A percentile compares a stretch with the other conserved stretches of the same genome.
These are phyloP conservation scores for Heliocidaris tuberculata DNA, from an alignment of 35 echinoderm and acorn worm genomes.

Conservation along the genomic window DNA sequence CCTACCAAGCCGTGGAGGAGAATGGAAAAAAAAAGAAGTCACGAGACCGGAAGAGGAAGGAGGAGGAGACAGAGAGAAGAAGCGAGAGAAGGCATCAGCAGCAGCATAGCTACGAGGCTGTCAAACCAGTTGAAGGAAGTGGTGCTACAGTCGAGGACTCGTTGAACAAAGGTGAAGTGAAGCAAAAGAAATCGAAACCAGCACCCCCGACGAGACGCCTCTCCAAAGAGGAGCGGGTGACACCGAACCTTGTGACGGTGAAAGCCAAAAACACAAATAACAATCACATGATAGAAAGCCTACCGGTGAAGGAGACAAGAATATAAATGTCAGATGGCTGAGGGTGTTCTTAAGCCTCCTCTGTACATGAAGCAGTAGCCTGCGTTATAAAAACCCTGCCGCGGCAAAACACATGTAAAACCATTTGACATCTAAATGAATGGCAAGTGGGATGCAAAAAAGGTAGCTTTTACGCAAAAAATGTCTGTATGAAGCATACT, in stretches of 20 bases:
- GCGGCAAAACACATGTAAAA: too few relatives aligned
- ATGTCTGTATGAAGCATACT: too few relatives aligned
- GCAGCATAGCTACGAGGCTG: constrained; percentile 31
- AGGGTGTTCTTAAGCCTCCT: not conserved
- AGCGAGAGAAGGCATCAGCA: not conserved
- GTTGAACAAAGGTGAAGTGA: not conserved
- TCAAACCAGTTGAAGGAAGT: not conserved
- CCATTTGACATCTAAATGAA: too few relatives aligned
- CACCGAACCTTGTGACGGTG: not conserved
- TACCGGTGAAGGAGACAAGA: constrained; percentile 37
- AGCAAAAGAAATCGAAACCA: not conserved
- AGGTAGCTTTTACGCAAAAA: too few relatives aligned
- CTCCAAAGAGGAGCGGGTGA: constrained; percentile 7
- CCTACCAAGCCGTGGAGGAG: constrained; percentile 40
- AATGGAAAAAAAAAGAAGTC: not conserved
- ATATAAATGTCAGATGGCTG: not conserved
- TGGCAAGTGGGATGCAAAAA: too few relatives aligned
- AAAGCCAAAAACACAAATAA: constrained; percentile 35
- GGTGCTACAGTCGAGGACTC: not conserved
- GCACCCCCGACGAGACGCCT: not conserved
- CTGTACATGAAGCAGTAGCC: too few relatives aligned
- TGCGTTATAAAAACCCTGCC: too few relatives aligned
- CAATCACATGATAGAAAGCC: constrained; percentile 37
- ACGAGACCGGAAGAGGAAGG: not conserved
- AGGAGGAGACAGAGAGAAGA: not conserved